phyloP scores from a whole-genome alignment of 2,888 invertebrate genomes.

The Spicauda simplicius region DNA sequence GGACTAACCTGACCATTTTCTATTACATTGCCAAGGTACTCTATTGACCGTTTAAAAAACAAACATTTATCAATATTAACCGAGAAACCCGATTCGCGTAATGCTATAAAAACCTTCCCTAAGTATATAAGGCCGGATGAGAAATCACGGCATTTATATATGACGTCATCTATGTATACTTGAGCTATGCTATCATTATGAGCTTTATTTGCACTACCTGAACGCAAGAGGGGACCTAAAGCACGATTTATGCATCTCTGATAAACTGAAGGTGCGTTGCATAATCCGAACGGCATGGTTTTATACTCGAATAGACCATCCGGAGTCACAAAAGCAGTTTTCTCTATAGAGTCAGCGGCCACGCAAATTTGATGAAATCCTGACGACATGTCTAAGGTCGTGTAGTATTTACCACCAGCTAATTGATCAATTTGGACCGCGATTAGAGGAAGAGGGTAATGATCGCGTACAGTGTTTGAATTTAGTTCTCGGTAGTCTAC shows the following conservation, averaged over 20 bases:
- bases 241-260: conserved; percentile 44
- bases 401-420: conserved; percentile 37
- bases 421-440: conserved; percentile 47
- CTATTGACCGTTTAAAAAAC: conserved; percentile 45
- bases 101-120: conserved; percentile 42
- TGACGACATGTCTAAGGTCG: conserved; percentile 45
- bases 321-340: conserved; percentile 49
- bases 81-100: conserved; percentile 48
- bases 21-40: conserved; percentile 48
- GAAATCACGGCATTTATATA: conserved; percentile 42
- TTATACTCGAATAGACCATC: conserved; percentile 50
- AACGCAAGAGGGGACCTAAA: not conserved
- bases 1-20: conserved; percentile 46
- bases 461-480: conserved; percentile 43
- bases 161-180: conserved; percentile 51
- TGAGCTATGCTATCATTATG: conserved; percentile 20
- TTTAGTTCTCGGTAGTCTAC: too few species aligned
- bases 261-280: too few species aligned
- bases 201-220: too few species aligned
- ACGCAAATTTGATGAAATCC: conserved; percentile 49
- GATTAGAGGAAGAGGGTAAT: conserved; percentile 47
- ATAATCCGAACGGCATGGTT: conserved; percentile 52
- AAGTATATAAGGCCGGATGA: conserved; percentile 39
- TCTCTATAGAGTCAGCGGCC: conserved; percentile 43
- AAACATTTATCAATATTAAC: conserved; percentile 46